Conservation (phyloP, 2,113 vertebrate genomes). For the Phyllostomus hastatus region DNA sequence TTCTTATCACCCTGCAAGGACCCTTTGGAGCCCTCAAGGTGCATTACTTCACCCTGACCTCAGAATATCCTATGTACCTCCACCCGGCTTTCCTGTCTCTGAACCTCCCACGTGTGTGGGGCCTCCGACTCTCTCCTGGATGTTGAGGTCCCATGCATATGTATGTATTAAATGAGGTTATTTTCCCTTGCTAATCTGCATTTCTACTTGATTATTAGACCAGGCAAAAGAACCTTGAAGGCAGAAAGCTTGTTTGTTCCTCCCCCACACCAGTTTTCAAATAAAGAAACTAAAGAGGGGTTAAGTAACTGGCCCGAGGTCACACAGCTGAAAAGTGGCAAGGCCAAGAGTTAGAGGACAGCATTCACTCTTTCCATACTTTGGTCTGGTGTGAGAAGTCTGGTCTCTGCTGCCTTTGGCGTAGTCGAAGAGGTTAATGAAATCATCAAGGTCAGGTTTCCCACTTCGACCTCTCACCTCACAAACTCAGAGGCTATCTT, state of each 20-base stretch:
- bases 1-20: background rate
- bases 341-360: background rate
- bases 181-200: background rate
- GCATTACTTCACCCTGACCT: background rate
- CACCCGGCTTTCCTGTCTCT: background rate
- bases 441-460: background rate
- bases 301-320: background rate
- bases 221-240: background rate
- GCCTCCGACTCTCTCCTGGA: background rate
- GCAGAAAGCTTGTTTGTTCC: background rate
- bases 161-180: background rate
- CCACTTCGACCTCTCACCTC: background rate
- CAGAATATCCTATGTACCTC: background rate
- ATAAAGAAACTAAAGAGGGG: background rate
- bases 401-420: background rate
- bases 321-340: background rate
- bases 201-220: background rate
- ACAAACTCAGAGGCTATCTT: background rate
- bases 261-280: background rate
- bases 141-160: background rate
- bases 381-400: background rate
- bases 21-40: background rate
- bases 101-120: background rate
- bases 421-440: background rate
- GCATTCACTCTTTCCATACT: background rate